These are phyloP conservation scores for Vespertilio murinus DNA, from an alignment of 2,797 vertebrate species.

Conservation along the genomic window DNA sequence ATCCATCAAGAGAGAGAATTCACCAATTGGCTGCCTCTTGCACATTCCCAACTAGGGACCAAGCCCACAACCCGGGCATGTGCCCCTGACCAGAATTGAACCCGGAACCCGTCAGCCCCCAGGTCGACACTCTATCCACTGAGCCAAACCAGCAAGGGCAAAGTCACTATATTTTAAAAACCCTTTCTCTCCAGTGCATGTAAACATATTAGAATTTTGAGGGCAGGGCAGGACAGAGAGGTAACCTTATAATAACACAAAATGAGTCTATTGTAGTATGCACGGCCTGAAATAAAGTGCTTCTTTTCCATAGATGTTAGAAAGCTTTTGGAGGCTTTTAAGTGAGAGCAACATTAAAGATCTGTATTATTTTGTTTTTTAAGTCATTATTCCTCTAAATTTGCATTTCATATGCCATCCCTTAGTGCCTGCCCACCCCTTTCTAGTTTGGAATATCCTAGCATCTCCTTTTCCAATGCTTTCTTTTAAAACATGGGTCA, in stretches of 20 bases:
- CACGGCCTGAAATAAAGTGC: not conserved
- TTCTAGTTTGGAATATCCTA: not conserved
- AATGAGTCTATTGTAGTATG: not conserved
- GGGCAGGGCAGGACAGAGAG: not conserved
- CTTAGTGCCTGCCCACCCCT: not conserved
- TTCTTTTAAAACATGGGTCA: slow-evolving; percentile 9
- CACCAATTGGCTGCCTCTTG: too few relatives aligned
- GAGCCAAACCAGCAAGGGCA: too few relatives aligned
- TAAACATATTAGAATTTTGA: not conserved
- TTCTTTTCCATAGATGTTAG: not conserved
- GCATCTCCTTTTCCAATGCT: not conserved
- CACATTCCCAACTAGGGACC: too few relatives aligned
- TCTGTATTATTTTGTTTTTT: not conserved
- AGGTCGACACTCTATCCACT: too few relatives aligned
- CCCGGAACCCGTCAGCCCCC: too few relatives aligned
- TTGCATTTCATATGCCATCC: not conserved
- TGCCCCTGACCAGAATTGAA: too few relatives aligned
- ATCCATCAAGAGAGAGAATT: too few relatives aligned
- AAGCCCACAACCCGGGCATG: too few relatives aligned
- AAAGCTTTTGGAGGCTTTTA: not conserved
- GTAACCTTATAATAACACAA: not conserved
- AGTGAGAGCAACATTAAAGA: not conserved
- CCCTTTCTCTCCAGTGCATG: not conserved
- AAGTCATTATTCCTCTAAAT: not conserved
- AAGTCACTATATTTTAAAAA: not conserved